Conservation (phyloP, 2,888 invertebrate genomes). For the Caenorhabditis sp. region DNA sequence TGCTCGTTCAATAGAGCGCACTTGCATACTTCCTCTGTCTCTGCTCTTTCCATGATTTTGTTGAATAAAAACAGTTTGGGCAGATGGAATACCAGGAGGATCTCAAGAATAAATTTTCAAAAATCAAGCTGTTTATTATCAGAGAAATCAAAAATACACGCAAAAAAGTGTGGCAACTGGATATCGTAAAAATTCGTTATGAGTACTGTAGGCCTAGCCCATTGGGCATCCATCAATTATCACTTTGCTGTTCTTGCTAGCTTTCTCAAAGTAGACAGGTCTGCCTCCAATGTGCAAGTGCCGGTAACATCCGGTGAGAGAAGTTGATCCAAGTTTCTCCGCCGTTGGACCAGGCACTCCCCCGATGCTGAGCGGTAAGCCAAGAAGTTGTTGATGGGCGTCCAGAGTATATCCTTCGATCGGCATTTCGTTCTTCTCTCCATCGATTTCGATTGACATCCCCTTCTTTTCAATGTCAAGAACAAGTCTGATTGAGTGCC, state of each 20-base stretch:
- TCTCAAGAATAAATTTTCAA: not conserved
- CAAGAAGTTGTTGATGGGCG: slow-evolving; percentile 58
- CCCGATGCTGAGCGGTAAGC: slow-evolving; percentile 66
- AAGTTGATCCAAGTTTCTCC: slow-evolving; percentile 44
- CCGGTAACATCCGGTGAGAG: slow-evolving; percentile 69
- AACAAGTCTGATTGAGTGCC: slow-evolving; percentile 67
- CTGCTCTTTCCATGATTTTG: not conserved
- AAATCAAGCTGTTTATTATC: not conserved
- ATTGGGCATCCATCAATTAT: slow-evolving; percentile 72
- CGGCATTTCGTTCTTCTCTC: slow-evolving; percentile 44
- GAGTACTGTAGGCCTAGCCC: too few species aligned
- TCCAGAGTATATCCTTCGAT: slow-evolving; percentile 24
- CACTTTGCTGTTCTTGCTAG: slow-evolving; percentile 68
- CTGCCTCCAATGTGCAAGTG: slow-evolving; percentile 63
- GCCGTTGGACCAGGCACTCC: slow-evolving; percentile 59
- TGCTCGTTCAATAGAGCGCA: not conserved
- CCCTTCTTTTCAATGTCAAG: slow-evolving; percentile 40
- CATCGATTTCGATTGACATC: slow-evolving; percentile 37
- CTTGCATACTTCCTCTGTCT: not conserved
- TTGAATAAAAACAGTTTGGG: not conserved
- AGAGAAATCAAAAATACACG: slow-evolving; percentile 2
- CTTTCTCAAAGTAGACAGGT: slow-evolving; percentile 62
- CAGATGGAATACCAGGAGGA: not conserved
- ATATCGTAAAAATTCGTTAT: not conserved
- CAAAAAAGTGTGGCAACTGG: slow-evolving; percentile 1